A percentile compares a stretch with the other conserved stretches of the same genome.
phyloP scores from a whole-genome alignment of 2,113 vertebrate genomes.

The Albula goreensis region DNA sequence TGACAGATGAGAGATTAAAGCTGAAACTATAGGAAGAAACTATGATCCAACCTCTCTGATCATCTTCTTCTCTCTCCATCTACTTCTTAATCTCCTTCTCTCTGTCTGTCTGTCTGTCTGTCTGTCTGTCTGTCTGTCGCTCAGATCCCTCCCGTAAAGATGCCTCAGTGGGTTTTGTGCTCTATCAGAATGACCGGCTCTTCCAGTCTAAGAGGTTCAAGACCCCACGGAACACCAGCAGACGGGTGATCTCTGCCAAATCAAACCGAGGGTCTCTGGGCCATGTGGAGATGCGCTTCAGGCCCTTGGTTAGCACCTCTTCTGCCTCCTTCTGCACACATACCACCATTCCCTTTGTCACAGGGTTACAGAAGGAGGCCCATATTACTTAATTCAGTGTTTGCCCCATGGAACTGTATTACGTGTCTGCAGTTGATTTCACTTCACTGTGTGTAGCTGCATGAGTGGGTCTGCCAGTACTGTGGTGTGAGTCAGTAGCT shows the following conservation, averaged over 20 bases:
- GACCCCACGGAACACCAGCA: neutral
- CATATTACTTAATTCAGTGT: neutral
- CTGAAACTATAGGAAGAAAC: constrained; percentile 3
- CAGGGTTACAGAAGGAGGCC: too few species aligned
- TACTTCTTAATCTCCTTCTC: constrained; percentile 36
- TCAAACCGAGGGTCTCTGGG: neutral
- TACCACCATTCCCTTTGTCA: neutral
- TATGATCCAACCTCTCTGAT: constrained; percentile 1
- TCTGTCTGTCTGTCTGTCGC: constrained; percentile 30
- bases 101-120: constrained; percentile 56
- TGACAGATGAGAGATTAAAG: too few species aligned
- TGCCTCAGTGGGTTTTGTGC: constrained; percentile 55
- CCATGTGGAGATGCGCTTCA: constrained; percentile 47
- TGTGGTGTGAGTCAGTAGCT: neutral
- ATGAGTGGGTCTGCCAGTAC: too few species aligned
- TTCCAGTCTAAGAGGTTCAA: constrained; percentile 44
- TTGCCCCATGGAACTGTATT: too few species aligned
- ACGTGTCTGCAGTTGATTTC: too few species aligned
- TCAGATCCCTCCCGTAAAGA: neutral
- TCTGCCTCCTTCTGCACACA: neutral
- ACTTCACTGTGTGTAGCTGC: too few species aligned
- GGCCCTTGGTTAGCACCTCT: constrained; percentile 30
- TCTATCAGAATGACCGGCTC: constrained; percentile 60
- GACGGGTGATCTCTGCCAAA: constrained; percentile 54
- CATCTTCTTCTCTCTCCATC: neutral